These are phyloP conservation scores for Hemicordylus capensis DNA, from an alignment of 2,113 vertebrate species.

Conservation along the genomic window DNA sequence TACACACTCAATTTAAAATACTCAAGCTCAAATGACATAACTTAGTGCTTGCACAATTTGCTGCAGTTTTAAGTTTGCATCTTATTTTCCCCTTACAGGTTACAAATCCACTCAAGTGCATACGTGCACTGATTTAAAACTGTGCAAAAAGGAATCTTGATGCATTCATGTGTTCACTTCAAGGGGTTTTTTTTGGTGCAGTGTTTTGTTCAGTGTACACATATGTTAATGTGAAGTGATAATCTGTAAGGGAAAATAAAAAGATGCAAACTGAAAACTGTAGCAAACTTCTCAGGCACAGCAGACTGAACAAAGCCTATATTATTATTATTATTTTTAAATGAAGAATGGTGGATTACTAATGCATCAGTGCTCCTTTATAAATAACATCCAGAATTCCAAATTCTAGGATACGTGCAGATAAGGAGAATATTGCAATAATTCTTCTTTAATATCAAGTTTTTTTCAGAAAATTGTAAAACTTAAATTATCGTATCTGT, in stretches of 20 bases:
- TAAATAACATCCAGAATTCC: neutral
- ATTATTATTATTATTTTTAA: neutral
- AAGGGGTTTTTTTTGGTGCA: neutral
- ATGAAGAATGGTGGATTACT: neutral
- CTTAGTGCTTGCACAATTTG: no score
- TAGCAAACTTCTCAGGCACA: no score
- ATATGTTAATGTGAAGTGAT: neutral
- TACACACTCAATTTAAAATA: no score
- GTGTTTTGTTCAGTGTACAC: neutral
- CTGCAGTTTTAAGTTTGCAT: no score
- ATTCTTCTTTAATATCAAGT: neutral
- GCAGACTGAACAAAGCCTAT: neutral
- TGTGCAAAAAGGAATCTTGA: neutral
- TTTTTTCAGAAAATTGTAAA: conserved; percentile 1
- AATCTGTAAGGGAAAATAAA: neutral
- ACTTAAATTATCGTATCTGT: conserved; percentile 4
- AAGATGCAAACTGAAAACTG: neutral
- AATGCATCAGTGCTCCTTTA: neutral
- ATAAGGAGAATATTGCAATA: neutral
- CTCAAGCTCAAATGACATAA: no score
- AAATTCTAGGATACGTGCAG: neutral
- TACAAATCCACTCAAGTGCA: no score
- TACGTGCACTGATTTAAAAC: neutral
- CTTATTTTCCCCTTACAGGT: no score
- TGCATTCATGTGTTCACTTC: neutral